Conservation (phyloP, 2,888 invertebrate genomes). For the Dynastes tityus region DNA sequence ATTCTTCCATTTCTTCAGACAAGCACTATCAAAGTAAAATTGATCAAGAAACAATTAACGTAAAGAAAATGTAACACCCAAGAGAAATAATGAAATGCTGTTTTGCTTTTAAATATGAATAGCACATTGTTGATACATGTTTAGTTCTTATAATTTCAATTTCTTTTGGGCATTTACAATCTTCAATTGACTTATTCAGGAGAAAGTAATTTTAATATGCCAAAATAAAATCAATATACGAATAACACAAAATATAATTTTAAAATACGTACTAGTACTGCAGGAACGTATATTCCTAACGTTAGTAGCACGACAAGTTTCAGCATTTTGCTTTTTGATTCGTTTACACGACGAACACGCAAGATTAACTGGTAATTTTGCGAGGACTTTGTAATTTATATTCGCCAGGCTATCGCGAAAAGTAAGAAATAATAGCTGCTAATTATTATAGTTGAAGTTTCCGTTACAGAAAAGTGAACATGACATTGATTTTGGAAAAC, state of each 20-base stretch:
- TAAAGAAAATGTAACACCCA: too few relatives aligned
- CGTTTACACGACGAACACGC: neutral
- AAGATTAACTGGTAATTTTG: neutral
- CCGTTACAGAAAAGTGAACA: conserved; percentile 38
- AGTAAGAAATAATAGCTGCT: conserved; percentile 5
- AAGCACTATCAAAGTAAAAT: conserved; percentile 47
- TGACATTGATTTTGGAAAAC: conserved; percentile 36
- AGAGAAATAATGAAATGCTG: too few relatives aligned
- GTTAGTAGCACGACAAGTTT: conserved; percentile 2
- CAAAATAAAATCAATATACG: too few relatives aligned
- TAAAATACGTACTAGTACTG: conserved; percentile 18
- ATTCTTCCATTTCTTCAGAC: conserved; percentile 66
- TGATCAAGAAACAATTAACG: neutral
- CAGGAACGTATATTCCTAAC: conserved; percentile 22
- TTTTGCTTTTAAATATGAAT: too few relatives aligned
- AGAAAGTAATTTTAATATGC: too few relatives aligned
- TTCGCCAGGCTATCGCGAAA: neutral
- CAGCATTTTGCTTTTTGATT: conserved; percentile 12
- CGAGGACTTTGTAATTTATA: conserved; percentile 21
- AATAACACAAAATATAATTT: neutral
- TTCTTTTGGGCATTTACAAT: neutral
- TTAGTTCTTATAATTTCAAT: too few relatives aligned
- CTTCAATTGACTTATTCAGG: too few relatives aligned
- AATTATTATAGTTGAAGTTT: conserved; percentile 32
- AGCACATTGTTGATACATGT: too few relatives aligned